Conservation (phyloP, 2,113 vertebrate species). For the Ginglymostoma cirratum region DNA sequence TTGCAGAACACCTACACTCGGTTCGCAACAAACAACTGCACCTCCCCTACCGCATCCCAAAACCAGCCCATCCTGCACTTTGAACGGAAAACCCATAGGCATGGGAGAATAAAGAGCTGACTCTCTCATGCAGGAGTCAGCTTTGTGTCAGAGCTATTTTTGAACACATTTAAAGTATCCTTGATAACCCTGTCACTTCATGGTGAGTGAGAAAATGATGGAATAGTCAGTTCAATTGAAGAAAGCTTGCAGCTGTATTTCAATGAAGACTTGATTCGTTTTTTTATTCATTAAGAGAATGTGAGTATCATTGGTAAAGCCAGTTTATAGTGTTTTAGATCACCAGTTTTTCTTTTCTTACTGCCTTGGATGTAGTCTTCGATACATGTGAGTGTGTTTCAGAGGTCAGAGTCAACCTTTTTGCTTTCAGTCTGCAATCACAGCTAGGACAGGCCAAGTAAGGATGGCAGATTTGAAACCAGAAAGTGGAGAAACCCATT, state of each 20-base stretch:
- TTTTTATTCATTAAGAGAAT: neutral
- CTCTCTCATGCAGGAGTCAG: neutral
- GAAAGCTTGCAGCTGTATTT: neutral
- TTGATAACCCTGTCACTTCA: neutral
- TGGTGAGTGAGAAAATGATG: neutral
- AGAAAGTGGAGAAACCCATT: too few species aligned
- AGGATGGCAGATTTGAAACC: neutral
- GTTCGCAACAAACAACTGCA: too few species aligned
- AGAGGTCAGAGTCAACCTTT: neutral
- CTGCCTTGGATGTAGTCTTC: neutral
- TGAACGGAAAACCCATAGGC: neutral
- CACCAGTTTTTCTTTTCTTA: neutral
- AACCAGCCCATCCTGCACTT: too few species aligned
- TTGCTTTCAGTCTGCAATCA: neutral
- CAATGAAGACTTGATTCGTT: neutral
- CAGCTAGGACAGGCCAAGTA: neutral
- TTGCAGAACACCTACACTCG: too few species aligned
- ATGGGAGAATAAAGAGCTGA: neutral
- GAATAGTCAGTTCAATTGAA: neutral
- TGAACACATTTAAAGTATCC: neutral
- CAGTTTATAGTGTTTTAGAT: too few species aligned
- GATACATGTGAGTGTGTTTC: neutral
- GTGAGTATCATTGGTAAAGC: too few species aligned
- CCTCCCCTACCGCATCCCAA: too few species aligned
- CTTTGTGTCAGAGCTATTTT: neutral